These are phyloP conservation scores for Nasonovia ribisnigri DNA, from an alignment of 2,888 invertebrate genomes.

Conservation along the genomic window DNA sequence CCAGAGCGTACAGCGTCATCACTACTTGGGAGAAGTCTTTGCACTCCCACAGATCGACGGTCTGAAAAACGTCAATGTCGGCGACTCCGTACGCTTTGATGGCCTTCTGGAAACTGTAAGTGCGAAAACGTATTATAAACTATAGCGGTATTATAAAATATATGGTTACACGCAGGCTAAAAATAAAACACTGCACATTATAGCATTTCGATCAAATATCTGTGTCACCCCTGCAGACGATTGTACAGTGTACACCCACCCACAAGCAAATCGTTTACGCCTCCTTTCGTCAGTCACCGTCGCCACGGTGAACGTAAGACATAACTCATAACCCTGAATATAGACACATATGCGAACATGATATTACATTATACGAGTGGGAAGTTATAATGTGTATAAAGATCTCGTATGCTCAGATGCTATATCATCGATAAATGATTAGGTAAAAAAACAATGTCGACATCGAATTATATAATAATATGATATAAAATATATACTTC, in stretches of 20 bases:
- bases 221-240: neutral
- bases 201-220: neutral
- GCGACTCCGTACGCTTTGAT: conserved; percentile 89
- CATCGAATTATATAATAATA: neutral
- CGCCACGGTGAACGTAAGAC: neutral
- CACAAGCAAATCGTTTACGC: neutral
- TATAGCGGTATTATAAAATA: neutral
- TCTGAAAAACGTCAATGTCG: conserved; percentile 95
- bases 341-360: neutral
- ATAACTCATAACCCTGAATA: neutral
- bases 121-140: neutral
- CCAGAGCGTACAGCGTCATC: conserved; percentile 87
- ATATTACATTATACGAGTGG: neutral
- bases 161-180: neutral
- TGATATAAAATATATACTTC: neutral
- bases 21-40: conserved; percentile 87
- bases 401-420: neutral
- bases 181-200: neutral
- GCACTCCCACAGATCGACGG: conserved; percentile 93
- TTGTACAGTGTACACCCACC: neutral
- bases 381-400: neutral
- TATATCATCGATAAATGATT: neutral
- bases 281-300: neutral
- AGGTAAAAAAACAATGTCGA: neutral
- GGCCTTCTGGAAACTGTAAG: conserved; percentile 85